phyloP scores from a whole-genome alignment of 2,888 invertebrate genomes.

The Nebria salina region DNA sequence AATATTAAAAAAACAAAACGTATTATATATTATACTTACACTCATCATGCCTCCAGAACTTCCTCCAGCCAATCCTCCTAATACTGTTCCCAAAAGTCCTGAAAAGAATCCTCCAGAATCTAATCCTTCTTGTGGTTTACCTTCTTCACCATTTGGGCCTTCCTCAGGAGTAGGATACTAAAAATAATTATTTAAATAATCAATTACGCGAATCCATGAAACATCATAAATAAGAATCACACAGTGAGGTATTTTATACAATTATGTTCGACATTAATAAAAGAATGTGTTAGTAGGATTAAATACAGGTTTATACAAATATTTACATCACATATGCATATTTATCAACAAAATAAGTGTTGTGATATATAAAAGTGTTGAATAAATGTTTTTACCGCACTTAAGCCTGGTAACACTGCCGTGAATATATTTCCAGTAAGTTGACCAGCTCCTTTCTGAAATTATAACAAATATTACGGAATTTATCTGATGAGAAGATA shows the following conservation, averaged over 20 bases:
- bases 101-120: constrained; percentile 57
- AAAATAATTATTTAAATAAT: neutral
- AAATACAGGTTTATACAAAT: constrained; percentile 7
- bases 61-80: constrained; percentile 48
- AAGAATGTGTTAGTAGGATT: constrained; percentile 1
- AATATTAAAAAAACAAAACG: neutral
- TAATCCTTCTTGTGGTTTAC: constrained; percentile 48
- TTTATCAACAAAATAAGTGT: neutral
- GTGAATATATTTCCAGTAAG: constrained; percentile 59
- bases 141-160: constrained; percentile 31
- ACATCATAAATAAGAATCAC: no score
- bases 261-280: constrained; percentile 5
- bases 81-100: constrained; percentile 54
- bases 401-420: constrained; percentile 60
- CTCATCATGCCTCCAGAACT: constrained; percentile 34
- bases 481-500: constrained; percentile 8
- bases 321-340: constrained; percentile 19
- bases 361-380: neutral
- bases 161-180: constrained; percentile 48
- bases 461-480: constrained; percentile 6
- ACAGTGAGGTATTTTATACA: neutral
- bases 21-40: neutral
- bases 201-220: no score
- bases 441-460: constrained; percentile 60
- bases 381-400: constrained; percentile 57